These are phyloP conservation scores for Trachelus stipa DNA, from an alignment of 2,888 invertebrate species.

Conservation along the genomic window DNA sequence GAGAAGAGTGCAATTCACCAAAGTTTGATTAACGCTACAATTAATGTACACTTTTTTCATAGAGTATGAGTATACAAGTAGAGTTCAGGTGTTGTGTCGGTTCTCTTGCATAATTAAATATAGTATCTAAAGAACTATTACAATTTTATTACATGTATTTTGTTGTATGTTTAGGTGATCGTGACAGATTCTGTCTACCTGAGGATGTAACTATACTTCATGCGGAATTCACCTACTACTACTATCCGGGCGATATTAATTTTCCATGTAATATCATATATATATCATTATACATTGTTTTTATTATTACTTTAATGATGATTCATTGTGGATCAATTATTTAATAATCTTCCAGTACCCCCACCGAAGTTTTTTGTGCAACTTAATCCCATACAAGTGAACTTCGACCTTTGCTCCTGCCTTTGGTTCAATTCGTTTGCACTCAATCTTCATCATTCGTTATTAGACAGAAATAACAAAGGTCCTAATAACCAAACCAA, in stretches of 20 bases:
- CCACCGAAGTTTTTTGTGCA: conserved; percentile 93
- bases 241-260: conserved; percentile 91
- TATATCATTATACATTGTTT: background rate
- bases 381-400: conserved; percentile 89
- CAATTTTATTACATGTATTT: background rate
- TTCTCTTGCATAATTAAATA: too few relatives aligned
- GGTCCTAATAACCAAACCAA: conserved; percentile 49
- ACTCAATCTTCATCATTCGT: conserved; percentile 85
- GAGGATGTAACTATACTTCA: conserved; percentile 93
- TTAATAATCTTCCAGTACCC: conserved; percentile 78
- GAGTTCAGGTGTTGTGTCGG: background rate
- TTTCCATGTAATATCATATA: conserved; percentile 74
- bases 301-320: background rate
- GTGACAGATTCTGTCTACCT: conserved; percentile 85
- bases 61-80: background rate
- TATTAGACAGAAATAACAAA: conserved; percentile 68
- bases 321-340: background rate
- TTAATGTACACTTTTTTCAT: background rate
- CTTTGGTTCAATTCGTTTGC: conserved; percentile 96
- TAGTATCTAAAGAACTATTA: background rate
- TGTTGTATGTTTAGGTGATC: conserved; percentile 71
- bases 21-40: background rate
- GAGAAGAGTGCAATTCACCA: background rate
- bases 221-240: conserved; percentile 95
- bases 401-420: conserved; percentile 88